Base-by-base conservation (phyloP, 2,113 vertebrate genomes). In the Dasyornis broadbenti region DNA sequence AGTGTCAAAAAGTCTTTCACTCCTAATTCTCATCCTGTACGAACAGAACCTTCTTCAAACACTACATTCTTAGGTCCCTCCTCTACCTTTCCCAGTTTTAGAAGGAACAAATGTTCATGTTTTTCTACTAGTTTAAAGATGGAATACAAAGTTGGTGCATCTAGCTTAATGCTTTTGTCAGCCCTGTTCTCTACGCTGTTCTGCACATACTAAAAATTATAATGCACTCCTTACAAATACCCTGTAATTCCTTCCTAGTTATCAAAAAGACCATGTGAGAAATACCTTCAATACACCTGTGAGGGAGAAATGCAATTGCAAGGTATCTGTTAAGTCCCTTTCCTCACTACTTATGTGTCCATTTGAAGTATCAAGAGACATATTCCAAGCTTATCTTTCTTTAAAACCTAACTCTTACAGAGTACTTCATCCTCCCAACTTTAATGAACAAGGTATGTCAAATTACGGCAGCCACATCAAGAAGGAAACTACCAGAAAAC, bases 41-140 rank as follows among this genome's bases (percentile, higher is more conserved):
- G 20, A 10, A 37, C 50, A 93, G 33, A 19, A 82, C 5, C 27
- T 71, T 64, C 64, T 72, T 23, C 23, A 50, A 75, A 91, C 30
- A 63, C 14, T 15, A 59, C 2, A 20, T 27, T 37, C 3, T 70
- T 27, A 49, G 28, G 7, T 37, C 11, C 9, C 10, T 81, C 27
- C 8, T 59, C 23, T 42, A 66, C 35, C 78, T 28, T 13, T 76
- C 31, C 9, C 35, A 40, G 10, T 72, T 64, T 57, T 44, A 72
- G 31, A 49, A 52, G 30, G 16, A 89, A 50, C 10, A 59, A 49
- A 10, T 0, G 0, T 28, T 72, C 22, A 9, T 4, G 3, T 1
- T n/a, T 9, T 86, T 60, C 37, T 24, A 52, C 20, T 50, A 28
- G 77, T 30, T 49, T 31, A 73, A 80, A 7, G n/a, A 79, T 33